Evolutionary conservation across 2,113 vertebrate species (phyloP).

Genomic region (Hippoglossus stenolepis): DNA sequence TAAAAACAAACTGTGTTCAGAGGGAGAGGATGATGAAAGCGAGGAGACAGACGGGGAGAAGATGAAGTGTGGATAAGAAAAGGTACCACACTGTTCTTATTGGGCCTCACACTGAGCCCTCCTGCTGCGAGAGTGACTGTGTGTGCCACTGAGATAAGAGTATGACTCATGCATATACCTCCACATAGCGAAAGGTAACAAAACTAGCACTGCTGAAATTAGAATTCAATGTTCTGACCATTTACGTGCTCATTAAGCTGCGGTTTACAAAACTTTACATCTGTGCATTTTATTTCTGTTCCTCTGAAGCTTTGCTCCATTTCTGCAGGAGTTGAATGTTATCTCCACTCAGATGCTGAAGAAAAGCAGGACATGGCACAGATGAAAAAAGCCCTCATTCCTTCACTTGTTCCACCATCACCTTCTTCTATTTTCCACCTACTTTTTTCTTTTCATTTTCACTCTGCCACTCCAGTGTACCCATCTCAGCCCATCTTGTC

Average conservation of each 20-base stretch:
- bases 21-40: not conserved
- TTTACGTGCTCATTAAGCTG: conserved; percentile 21
- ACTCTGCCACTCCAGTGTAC: not conserved
- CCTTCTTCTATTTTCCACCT: not conserved
- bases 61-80: conserved; percentile 44
- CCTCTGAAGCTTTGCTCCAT: not conserved
- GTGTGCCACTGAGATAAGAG: conserved; percentile 5
- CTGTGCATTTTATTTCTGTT: not conserved
- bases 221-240: not conserved
- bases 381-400: conserved; percentile 15
- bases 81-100: conserved; percentile 37
- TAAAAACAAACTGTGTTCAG: not conserved
- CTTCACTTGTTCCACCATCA: not conserved
- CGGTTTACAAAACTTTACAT: not conserved
- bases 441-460: not conserved
- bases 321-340: not conserved
- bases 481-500: not conserved
- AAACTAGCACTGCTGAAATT: conserved; percentile 5
- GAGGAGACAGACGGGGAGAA: not conserved
- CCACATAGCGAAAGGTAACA: conserved; percentile 8
- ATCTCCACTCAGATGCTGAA: conserved; percentile 2
- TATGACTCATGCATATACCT: conserved; percentile 44
- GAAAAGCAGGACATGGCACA: not conserved
- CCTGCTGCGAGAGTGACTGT: conserved; percentile 30
- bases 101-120: conserved; percentile 40